Evolutionary conservation across 2,888 invertebrate genomes (phyloP).

Genomic region (Unio pictorum): DNA sequence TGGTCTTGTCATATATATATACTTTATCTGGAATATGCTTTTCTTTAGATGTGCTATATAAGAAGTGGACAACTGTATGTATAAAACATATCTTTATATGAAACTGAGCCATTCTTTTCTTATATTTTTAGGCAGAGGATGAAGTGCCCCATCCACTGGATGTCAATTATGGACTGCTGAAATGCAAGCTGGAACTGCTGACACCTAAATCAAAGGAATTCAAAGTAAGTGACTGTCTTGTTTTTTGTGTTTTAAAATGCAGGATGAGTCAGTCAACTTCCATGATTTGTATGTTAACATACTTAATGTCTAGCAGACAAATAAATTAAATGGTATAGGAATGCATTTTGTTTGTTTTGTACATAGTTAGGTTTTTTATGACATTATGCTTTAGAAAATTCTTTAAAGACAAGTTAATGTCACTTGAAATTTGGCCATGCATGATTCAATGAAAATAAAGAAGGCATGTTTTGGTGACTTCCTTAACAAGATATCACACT

Average conservation of each 20-base stretch:
- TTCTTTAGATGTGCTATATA: background rate
- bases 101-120: background rate
- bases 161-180: conserved; percentile 68
- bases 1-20: too few species aligned
- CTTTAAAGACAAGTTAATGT: too few species aligned
- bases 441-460: too few species aligned
- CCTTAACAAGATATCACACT: too few species aligned
- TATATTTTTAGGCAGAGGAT: conserved; percentile 31
- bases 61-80: background rate
- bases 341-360: background rate
- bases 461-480: too few species aligned
- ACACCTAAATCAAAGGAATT: conserved; percentile 60
- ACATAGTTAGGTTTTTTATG: background rate
- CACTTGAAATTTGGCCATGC: too few species aligned
- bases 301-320: background rate
- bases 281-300: background rate
- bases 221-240: conserved; percentile 46
- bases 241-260: too few species aligned
- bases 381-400: conserved; percentile 1
- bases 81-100: background rate
- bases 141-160: conserved; percentile 66
- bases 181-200: conserved; percentile 66
- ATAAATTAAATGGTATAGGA: background rate
- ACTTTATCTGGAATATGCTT: too few species aligned
- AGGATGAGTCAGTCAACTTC: background rate